phyloP scores from a whole-genome alignment of 2,888 invertebrate genomes.

The Molanna angustata region DNA sequence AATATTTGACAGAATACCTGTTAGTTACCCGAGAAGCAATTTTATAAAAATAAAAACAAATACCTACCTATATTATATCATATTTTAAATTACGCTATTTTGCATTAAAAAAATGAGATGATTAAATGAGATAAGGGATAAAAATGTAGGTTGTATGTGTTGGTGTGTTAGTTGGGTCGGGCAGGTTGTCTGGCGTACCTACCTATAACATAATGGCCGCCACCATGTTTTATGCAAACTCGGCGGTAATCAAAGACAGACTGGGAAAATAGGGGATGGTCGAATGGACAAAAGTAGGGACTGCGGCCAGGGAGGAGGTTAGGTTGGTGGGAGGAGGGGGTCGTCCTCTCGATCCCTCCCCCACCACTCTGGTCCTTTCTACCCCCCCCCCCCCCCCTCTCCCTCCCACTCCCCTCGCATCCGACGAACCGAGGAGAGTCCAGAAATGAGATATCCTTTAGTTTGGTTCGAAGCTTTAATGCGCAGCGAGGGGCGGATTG shows the following conservation, averaged over 20 bases:
- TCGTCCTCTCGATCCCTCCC: slow-evolving; percentile 3
- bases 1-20: too few relatives aligned
- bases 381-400: slow-evolving; percentile 6
- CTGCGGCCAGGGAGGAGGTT: slow-evolving; percentile 5
- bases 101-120: too few relatives aligned
- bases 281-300: slow-evolving; percentile 12
- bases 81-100: too few relatives aligned
- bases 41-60: too few relatives aligned
- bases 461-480: slow-evolving; percentile 20
- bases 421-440: slow-evolving; percentile 23
- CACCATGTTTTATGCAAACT: slow-evolving; percentile 20
- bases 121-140: too few relatives aligned
- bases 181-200: too few relatives aligned
- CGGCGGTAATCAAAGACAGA: slow-evolving; percentile 26
- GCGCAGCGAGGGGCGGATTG: slow-evolving; percentile 10
- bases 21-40: too few relatives aligned
- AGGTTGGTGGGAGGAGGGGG: background rate
- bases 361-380: slow-evolving; percentile 1
- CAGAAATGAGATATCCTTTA: slow-evolving; percentile 31
- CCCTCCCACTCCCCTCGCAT: slow-evolving; percentile 7
- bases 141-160: background rate
- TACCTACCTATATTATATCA: too few relatives aligned
- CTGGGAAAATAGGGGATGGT: slow-evolving; percentile 22
- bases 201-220: slow-evolving; percentile 6
- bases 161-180: slow-evolving; percentile 1